These are phyloP conservation scores for Geothlypis trichas DNA, from an alignment of 2,113 vertebrate species.

Conservation along the genomic window DNA sequence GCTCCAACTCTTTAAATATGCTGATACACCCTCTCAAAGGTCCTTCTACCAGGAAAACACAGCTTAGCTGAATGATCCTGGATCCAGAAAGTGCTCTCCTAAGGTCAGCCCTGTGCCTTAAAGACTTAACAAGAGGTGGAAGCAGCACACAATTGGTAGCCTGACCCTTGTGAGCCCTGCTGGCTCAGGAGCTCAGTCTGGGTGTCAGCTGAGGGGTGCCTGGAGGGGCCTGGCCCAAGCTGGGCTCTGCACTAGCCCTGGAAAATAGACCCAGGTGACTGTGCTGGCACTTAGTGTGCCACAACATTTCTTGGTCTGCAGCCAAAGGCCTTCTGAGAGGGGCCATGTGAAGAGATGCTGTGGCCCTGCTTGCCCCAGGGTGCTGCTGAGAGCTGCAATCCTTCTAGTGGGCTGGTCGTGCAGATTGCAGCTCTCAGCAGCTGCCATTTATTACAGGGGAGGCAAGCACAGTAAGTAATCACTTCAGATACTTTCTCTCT, in stretches of 20 bases:
- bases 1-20: fast-evolving
- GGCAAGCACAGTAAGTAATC: not conserved
- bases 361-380: not conserved
- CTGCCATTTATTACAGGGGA: not conserved
- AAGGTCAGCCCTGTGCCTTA: not conserved
- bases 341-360: not conserved
- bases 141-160: not conserved
- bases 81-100: not conserved
- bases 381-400: not conserved
- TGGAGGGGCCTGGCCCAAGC: not conserved
- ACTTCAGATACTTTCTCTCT: not conserved
- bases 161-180: not conserved
- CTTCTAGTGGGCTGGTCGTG: not conserved
- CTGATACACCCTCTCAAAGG: not conserved
- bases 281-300: not conserved
- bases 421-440: not conserved
- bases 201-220: not conserved
- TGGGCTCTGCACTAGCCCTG: not conserved
- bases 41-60: not conserved
- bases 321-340: not conserved
- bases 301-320: not conserved
- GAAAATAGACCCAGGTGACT: not conserved
- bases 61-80: not conserved
- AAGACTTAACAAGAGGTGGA: not conserved
- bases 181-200: not conserved